phyloP scores from a whole-genome alignment of 2,797 vertebrate genomes.

The Lemur catta region DNA sequence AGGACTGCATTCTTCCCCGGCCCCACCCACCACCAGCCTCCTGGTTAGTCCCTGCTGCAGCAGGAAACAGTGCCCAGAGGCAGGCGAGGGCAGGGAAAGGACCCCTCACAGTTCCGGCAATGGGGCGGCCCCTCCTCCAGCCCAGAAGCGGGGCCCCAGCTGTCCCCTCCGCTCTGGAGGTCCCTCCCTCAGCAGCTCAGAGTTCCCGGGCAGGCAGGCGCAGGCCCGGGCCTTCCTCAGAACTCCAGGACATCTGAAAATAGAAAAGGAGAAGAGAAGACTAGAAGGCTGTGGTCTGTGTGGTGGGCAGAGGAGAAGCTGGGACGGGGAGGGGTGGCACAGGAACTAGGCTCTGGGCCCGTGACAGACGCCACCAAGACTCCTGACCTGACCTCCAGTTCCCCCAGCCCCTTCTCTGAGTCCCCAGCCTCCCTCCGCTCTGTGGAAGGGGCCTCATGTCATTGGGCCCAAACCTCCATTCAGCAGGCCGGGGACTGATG shows the following conservation, averaged over 20 bases:
- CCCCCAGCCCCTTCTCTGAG: background rate
- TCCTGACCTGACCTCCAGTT: background rate
- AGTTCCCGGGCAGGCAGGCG: background rate
- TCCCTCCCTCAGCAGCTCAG: background rate
- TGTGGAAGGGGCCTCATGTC: background rate
- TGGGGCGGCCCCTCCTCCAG: background rate
- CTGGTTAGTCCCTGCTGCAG: background rate
- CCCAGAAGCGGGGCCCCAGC: background rate
- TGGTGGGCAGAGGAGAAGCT: background rate
- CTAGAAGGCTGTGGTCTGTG: background rate
- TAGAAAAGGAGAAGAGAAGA: constrained; percentile 71
- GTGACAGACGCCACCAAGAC: rapidly evolving
- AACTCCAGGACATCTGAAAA: constrained; percentile 54
- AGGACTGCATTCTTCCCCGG: background rate
- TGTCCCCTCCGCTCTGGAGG: background rate
- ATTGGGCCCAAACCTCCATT: background rate
- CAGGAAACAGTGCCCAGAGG: background rate
- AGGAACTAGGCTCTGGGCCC: background rate
- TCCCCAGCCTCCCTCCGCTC: background rate
- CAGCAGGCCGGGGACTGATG: background rate
- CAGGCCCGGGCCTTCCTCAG: background rate
- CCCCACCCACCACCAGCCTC: background rate
- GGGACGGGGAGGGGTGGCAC: background rate
- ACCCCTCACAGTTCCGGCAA: background rate
- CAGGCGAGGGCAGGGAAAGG: background rate